Base-by-base conservation (phyloP, 2,797 vertebrate species). In the Enteromius fasciolatus region DNA sequence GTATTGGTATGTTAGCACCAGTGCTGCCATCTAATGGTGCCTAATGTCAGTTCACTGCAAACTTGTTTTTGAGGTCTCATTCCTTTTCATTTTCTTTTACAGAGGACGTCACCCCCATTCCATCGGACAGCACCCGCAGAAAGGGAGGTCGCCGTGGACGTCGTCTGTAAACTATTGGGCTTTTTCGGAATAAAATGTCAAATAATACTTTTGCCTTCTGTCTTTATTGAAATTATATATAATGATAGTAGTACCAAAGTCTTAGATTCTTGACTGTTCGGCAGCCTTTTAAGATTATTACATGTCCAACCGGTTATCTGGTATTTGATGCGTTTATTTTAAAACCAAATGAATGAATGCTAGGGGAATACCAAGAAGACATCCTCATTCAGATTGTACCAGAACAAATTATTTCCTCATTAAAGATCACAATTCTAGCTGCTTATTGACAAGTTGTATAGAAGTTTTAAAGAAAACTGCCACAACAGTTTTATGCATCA, bases 41-140 rank as follows among this genome's bases (percentile, higher is more conserved):
- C 23, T 77, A 1, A 36, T 14, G 10, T 59, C n/a, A 57, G 31
- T 36, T 74, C 50, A 39, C 9, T 12, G 2, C 5, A 12, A 48
- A 31, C 5, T 18, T 6, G 5, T 73, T 20, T 50, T 50, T 50
- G 25, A 73, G 69, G 50, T 74, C 31, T 57, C 5, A 52, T 33
- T 73, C 8, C n/a, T 28, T 89, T 78, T 66, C 48, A 77, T 84
- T 63, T 4, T 80, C 84, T 80, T 50, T 41, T 78, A 0, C 95
- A 99, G 98, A 99, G 97, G 98, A 99, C 68, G 97, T 99, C 83
- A 99, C 98, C 67, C 98, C 98, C 54, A 99, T 99, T 90, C 98
- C 98, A 0, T 99, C 98, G 0, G 98, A 99, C 95, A 99, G 98
- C 20, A 99, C 98, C 89, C 95, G 97, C 92, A 97, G 98, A 90